These are phyloP conservation scores for Eriocheir sinensis DNA, from an alignment of 1,140 invertebrate species.

Conservation along the genomic window DNA sequence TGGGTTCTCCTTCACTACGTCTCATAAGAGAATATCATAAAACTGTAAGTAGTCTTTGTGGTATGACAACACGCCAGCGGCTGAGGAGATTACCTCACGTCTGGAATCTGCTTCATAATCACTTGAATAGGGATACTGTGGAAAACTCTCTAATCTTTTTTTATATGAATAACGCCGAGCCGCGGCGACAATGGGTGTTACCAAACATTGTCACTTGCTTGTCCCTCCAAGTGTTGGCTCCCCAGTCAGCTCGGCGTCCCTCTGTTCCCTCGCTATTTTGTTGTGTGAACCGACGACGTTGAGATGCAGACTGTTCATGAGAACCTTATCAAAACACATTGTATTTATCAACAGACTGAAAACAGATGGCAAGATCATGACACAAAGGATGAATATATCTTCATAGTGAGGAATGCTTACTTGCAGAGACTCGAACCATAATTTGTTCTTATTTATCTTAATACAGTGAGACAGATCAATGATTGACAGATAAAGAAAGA, in stretches of 20 bases:
- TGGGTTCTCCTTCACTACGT: slow-evolving; percentile 34
- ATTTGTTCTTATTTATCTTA: background rate
- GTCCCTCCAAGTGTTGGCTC: slow-evolving; percentile 16
- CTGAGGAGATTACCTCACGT: slow-evolving; percentile 41
- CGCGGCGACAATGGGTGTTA: slow-evolving; percentile 2
- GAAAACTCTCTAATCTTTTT: slow-evolving; percentile 49
- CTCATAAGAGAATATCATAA: slow-evolving; percentile 32
- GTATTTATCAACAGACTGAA: background rate
- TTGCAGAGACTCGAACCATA: background rate
- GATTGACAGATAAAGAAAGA: too few species aligned
- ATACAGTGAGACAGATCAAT: too few species aligned
- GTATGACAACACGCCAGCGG: slow-evolving; percentile 43
- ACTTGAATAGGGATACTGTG: slow-evolving; percentile 1
- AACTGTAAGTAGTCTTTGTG: slow-evolving; percentile 55
- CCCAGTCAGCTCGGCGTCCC: background rate
- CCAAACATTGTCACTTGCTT: slow-evolving; percentile 48
- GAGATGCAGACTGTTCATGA: background rate
- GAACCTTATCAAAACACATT: background rate
- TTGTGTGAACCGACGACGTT: background rate
- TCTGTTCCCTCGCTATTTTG: background rate
- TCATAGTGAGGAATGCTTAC: background rate
- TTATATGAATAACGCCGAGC: slow-evolving; percentile 43
- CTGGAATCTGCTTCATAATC: slow-evolving; percentile 56
- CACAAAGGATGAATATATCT: background rate
- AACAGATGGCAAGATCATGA: background rate